These are phyloP conservation scores for Littorina saxatilis DNA, from an alignment of 1,140 invertebrate species.

Conservation along the genomic window DNA sequence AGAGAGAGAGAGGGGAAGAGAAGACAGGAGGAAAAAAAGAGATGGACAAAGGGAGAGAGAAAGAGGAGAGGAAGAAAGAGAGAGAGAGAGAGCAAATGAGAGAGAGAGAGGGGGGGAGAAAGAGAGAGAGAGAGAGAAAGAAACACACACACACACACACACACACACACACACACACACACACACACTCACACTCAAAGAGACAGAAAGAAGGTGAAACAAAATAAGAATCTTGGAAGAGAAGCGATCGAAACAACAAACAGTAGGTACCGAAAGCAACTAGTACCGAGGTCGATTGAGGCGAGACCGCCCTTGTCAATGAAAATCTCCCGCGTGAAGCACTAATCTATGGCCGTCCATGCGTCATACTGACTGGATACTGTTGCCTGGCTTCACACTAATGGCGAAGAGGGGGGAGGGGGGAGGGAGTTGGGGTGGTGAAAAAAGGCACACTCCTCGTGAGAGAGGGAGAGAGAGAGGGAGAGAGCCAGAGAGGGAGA, in stretches of 20 bases:
- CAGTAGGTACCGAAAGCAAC: neutral
- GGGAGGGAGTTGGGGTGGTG: neutral
- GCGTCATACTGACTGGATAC: too few relatives aligned
- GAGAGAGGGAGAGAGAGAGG: neutral
- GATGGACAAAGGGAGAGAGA: neutral
- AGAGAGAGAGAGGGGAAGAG: neutral
- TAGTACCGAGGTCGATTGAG: neutral
- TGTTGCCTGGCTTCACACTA: too few relatives aligned
- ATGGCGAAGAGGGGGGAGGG: neutral
- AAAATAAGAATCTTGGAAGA: neutral
- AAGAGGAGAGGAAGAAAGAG: neutral
- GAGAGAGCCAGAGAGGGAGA: neutral
- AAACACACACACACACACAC: slow-evolving; percentile 7
- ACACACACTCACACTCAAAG: too few relatives aligned
- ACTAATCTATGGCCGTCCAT: too few relatives aligned
- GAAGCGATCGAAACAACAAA: neutral
- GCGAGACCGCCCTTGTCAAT: neutral
- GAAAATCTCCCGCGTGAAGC: too few relatives aligned
- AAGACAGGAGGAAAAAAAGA: neutral
- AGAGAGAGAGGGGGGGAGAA: neutral
- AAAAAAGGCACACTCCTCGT: too few relatives aligned
- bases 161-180: too few relatives aligned
- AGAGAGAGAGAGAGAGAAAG: neutral
- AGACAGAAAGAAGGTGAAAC: neutral
- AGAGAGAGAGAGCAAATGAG: neutral